A percentile compares a stretch with the other conserved stretches of the same genome.
phyloP scores from a whole-genome alignment of 2,113 vertebrate species.

The Nothoprocta perdicaria region DNA sequence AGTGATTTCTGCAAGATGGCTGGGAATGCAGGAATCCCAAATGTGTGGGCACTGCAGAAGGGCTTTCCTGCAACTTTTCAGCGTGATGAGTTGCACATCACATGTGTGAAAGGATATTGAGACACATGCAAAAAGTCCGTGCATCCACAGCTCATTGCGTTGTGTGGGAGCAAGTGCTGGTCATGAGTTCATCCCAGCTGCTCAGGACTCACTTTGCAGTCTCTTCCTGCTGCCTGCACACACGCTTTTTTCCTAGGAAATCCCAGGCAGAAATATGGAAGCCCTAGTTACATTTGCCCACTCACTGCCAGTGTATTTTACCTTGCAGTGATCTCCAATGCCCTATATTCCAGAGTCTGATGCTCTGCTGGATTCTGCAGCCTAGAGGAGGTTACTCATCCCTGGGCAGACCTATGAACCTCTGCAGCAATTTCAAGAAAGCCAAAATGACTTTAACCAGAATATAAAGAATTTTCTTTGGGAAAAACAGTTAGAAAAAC shows the following conservation, averaged over 20 bases:
- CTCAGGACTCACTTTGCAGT: neutral
- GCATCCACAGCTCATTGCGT: neutral
- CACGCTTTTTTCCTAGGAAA: neutral
- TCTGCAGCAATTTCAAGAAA: neutral
- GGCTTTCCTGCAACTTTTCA: neutral
- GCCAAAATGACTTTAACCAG: neutral
- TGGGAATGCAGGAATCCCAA: neutral
- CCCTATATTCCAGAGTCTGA: neutral
- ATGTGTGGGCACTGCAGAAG: neutral
- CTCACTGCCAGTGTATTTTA: neutral
- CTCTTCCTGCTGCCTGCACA: neutral
- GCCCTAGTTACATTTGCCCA: neutral
- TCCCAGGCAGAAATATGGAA: neutral
- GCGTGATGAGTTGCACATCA: rapidly evolving
- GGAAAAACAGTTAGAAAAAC: neutral
- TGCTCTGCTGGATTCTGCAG: neutral
- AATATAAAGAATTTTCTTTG: neutral
- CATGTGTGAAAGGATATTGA: neutral
- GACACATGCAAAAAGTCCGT: rapidly evolving
- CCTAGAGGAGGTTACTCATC: neutral
- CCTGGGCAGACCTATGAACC: neutral
- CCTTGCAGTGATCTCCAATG: neutral
- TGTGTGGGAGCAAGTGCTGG: rapidly evolving
- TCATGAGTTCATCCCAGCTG: neutral
- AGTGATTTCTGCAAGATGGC: neutral